Percentiles rank a stretch among this genome's conserved stretches.
Evolutionary conservation across 2,888 invertebrate species (phyloP).

Genomic region (Aphrophora alni): DNA sequence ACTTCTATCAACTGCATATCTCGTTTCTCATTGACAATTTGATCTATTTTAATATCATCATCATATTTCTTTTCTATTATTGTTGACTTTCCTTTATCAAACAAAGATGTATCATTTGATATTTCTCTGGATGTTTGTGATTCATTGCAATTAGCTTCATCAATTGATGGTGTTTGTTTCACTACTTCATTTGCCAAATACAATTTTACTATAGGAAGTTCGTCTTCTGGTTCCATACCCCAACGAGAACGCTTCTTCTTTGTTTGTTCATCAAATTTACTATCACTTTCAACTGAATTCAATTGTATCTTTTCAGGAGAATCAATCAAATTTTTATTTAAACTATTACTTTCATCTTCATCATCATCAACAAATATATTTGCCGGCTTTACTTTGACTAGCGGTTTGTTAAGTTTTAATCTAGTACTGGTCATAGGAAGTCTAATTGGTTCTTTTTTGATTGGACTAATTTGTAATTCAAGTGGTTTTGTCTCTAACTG

Average conservation of each 20-base stretch:
- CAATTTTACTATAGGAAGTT: background rate
- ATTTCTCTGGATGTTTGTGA: background rate
- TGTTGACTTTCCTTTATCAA: background rate
- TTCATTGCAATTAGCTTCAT: background rate
- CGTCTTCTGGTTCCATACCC: background rate
- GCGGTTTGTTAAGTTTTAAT: constrained; percentile 44
- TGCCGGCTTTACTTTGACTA: constrained; percentile 44
- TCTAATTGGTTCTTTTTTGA: constrained; percentile 2
- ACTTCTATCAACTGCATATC: background rate
- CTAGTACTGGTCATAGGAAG: constrained; percentile 25
- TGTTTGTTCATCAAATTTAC: background rate
- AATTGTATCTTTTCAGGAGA: background rate
- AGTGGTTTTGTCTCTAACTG: background rate
- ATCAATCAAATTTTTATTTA: background rate
- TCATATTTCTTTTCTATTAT: background rate
- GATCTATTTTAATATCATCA: background rate
- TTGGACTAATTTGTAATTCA: background rate
- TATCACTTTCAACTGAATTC: background rate
- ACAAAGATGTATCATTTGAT: background rate
- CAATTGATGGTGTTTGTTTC: background rate
- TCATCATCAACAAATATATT: constrained; percentile 47
- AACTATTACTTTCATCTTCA: constrained; percentile 38
- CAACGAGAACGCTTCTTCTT: background rate
- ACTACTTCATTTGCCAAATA: background rate
- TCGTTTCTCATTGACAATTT: background rate